Evolutionary conservation across 2,888 invertebrate species (phyloP), one percentile per base, ranked within the genome.

Genomic region (Neocrepidodera transversa): DNA sequence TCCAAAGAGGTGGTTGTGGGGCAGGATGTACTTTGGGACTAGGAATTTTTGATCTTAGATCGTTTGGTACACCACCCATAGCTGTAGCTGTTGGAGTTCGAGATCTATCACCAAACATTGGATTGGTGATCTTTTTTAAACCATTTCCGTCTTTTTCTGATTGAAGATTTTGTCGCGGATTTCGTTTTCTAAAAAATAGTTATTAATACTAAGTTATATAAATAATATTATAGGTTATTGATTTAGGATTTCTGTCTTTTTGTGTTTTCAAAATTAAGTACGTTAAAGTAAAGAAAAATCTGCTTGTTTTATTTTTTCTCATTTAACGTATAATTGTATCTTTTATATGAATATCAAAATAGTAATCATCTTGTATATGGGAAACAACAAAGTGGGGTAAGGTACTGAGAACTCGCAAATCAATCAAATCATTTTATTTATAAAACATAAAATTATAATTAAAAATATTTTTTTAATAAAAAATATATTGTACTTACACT

Each of bases 1-100:
- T 88, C 89, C 90, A 91, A 49, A 85, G 82, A 54, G 72, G 74
- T 6, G 79, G 80, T 67, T 76, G 79, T 38, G 78, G 80, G n/a
- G 79, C 80, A 32, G 78, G 80, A 72, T 80, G 78, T n/a, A 80
- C 74, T 65, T 80, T 80, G n/a, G 82, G 79, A 65, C 80, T 80
- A 2, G 78, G 76, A 53, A 79, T 74, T 57, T 76, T 67, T 40
- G 74, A 71, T 65, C 69, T 76, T 20, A 64, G 59, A n/a, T 84
- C 83, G 52, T 78, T 81, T 3, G 79, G 78, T 38, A 79, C 69
- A 49, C 76, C 80, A 38, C 77, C 79, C 72, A 79, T 74, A 10
- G 77, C 80, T 14, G 71, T 68, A 36, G 76, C 78, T 53, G 74
- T 78, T 17, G 74, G 74, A 11, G 77, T 83, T 79, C 60, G 82